Conservation (phyloP, 2,113 vertebrate genomes). For the Budorcas taxicolor region DNA sequence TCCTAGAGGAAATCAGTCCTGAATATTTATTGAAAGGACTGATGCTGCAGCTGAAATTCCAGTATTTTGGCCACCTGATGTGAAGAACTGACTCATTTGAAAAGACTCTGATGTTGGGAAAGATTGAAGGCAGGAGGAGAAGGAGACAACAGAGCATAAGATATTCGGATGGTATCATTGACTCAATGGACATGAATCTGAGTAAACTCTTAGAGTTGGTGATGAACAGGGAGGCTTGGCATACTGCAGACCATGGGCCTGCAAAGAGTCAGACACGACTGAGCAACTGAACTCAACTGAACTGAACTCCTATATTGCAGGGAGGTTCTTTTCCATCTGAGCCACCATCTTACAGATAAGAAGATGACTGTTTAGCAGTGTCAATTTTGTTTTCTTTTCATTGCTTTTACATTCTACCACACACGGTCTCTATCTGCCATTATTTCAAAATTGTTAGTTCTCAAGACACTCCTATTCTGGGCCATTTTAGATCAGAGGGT, state of each 20-base stretch:
- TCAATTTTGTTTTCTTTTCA: neutral
- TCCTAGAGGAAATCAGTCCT: too few relatives aligned
- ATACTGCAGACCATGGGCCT: neutral
- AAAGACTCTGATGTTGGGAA: neutral
- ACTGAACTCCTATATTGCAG: neutral
- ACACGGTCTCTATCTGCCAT: neutral
- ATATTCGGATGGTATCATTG: neutral
- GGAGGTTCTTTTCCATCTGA: neutral
- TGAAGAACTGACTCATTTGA: neutral
- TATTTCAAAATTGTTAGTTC: neutral
- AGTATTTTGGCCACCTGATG: neutral
- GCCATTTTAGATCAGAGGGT: neutral
- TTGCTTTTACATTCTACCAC: neutral
- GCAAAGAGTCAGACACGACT: fast-evolving
- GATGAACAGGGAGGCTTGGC: neutral
- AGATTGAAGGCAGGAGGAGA: neutral
- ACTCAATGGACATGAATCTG: neutral
- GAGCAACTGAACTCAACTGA: neutral
- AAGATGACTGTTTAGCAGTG: neutral
- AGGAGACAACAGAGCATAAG: neutral
- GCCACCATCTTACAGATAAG: neutral
- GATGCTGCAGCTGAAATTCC: neutral
- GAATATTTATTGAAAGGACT: too few relatives aligned
- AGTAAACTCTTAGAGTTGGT: neutral
- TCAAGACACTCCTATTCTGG: neutral